Base-by-base conservation (phyloP, 1,140 invertebrate genomes). In the Drosophila melanica region DNA sequence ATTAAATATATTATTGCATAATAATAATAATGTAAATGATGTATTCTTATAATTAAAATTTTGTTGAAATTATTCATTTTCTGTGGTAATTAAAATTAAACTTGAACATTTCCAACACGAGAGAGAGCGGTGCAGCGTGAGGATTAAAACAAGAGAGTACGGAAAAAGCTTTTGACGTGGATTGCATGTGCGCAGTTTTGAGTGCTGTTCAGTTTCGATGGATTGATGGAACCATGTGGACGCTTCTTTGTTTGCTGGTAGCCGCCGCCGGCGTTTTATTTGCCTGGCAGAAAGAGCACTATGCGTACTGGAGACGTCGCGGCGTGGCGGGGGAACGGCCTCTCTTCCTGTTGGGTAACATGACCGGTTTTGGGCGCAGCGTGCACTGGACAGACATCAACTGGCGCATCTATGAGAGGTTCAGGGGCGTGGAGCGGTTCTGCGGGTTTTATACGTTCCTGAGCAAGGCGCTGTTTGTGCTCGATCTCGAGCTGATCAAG, bases 261-360 rank as follows among this genome's bases (percentile, higher is more conserved):
- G 27, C 9, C n/a, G 48, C 14, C 5, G n/a, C 14, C 8, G 48
- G 65, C 8, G 12, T 73, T 39, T 12, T 80, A 3, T 91, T 72
- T 68, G 12, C 42, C 10, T 68, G 68, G 60, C 48, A 91, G 0
- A 45, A 58, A 0, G 20, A 57, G 27, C 73, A 82, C 10, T 91
- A 80, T 27, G 73, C 60, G 50, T 94, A 93, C 68, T 94, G 93
- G 93, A 77, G 84, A 30, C 81, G 89, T n/a, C 70, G 69, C 55
- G 92, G 92, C n/a, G 90, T 94, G 7, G 74, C 84, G 0, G 72
- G 73, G 0, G 79, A 90, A 6, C 16, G 20, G 0, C 89, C 90
- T 0, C 12, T 23, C 1, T 66, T 58, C 1, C 60, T 81, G 4
- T 10, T 81, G 0, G 90, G 90, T 8, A 90, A 90, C 55, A 79